Base-by-base conservation (phyloP, 2,797 vertebrate genomes). In the Amazona ochrocephala region DNA sequence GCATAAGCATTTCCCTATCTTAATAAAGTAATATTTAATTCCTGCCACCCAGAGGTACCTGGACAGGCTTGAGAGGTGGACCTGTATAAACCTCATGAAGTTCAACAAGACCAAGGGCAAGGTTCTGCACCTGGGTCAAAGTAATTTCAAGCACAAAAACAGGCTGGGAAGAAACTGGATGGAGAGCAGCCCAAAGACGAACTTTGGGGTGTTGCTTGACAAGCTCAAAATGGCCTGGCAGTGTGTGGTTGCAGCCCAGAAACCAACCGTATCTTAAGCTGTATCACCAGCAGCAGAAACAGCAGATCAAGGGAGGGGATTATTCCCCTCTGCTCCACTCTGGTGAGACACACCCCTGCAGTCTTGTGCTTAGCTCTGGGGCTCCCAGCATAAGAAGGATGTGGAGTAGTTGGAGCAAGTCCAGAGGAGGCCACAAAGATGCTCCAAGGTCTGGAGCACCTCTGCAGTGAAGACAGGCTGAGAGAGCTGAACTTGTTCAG, bases 11-110 rank as follows among this genome's bases (percentile, higher is more conserved):
- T 30, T 48, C 20, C 75, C 26, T 37, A 5, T 19, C 24, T 62
- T n/a, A 13, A 2, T 2, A 2, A 23, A 45, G 5, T 7, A 76
- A 19, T 2, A 32, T 4, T 16, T 34, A 4, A 42, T 53, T 60
- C 56, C 56, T 60, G 56, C 34, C 56, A 60, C 34, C 7, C 56
- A 60, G 34, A 60, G 56, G 23, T 60, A 60, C 10, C n/a, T 60
- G 10, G 34, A 60, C 56, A 26, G 56, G 56, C 34, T 37, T 37
- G 34, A 60, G 56, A 37, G n/a, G 23, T 17, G 23, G n/a, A 15
- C 56, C 23, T 37, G 23, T 37, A 60, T 37, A 60, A 58, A 37
- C 23, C 34, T 37, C 23, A 60, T 37, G 10, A 60, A 37, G 56
- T 60, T 37, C 34, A 37, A 60, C n/a, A 37, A 37, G n/a, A 37